Evolutionary conservation across 1,140 invertebrate species (phyloP).

Genomic region (Liolophura sinensis): DNA sequence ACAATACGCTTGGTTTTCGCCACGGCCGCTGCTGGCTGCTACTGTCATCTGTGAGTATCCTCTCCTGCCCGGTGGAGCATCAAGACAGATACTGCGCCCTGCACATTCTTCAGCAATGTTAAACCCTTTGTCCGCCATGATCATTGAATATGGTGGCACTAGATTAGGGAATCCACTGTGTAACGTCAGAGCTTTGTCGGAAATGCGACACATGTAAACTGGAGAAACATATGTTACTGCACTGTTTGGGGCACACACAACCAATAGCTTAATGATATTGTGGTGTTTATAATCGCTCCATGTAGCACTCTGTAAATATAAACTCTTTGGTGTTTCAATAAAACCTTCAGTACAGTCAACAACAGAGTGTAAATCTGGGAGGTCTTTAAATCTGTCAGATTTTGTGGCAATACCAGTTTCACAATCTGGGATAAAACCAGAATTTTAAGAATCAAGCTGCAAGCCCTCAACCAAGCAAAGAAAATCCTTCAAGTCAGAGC

Average conservation of each 20-base stretch:
- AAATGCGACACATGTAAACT: conserved; percentile 9
- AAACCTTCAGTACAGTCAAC: too few relatives aligned
- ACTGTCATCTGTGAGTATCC: conserved; percentile 13
- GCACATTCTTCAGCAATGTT: conserved; percentile 9
- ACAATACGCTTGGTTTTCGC: conserved; percentile 13
- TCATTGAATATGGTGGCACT: conserved; percentile 5
- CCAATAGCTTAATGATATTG: conserved; percentile 12
- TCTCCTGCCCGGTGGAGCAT: conserved; percentile 13
- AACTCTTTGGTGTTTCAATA: conserved; percentile 6
- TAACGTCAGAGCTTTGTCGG: conserved; percentile 13
- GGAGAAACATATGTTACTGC: conserved; percentile 6
- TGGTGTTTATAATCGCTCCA: conserved; percentile 20
- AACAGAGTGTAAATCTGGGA: conserved; percentile 14
- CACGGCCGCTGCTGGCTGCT: conserved; percentile 6
- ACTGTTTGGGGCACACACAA: conserved; percentile 15
- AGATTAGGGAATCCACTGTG: conserved; percentile 11
- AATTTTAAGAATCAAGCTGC: not conserved
- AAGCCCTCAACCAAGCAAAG: conserved; percentile 13
- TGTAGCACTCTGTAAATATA: conserved; percentile 14
- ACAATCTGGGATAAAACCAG: too few relatives aligned
- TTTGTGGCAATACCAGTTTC: conserved; percentile 10
- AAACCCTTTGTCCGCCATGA: conserved; percentile 21
- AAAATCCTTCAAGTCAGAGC: conserved; percentile 12
- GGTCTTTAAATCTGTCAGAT: conserved; percentile 1
- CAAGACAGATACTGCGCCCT: conserved; percentile 5